Conservation (phyloP, 2,888 invertebrate genomes). For the Molanna angustata region DNA sequence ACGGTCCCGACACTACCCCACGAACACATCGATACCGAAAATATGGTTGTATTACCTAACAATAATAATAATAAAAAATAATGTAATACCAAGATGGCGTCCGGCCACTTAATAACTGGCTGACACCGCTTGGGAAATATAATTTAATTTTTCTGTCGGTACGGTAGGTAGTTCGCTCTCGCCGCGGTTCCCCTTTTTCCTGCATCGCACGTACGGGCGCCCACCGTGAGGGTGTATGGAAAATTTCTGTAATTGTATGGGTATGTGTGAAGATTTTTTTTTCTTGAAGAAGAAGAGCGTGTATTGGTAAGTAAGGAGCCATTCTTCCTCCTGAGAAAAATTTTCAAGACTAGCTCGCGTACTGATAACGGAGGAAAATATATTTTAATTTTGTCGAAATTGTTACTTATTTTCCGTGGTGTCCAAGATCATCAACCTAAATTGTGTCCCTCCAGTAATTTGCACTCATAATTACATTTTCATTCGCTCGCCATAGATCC, state of each 20-base stretch:
- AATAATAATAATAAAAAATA: slow-evolving; percentile 32
- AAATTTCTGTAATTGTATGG: slow-evolving; percentile 11
- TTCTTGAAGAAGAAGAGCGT: slow-evolving; percentile 5
- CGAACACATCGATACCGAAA: slow-evolving; percentile 24
- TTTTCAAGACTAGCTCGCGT: slow-evolving; percentile 29
- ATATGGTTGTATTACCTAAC: slow-evolving; percentile 24
- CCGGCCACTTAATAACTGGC: slow-evolving; percentile 59
- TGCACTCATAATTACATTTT: too few relatives aligned
- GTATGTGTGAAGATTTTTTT: slow-evolving; percentile 23
- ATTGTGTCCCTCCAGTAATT: too few relatives aligned
- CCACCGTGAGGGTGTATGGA: slow-evolving; percentile 6
- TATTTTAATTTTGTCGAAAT: too few relatives aligned
- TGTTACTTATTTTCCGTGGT: too few relatives aligned
- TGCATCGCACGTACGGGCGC: background rate
- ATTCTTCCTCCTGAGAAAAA: slow-evolving; percentile 29
- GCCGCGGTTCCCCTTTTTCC: slow-evolving; percentile 23
- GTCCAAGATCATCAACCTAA: too few relatives aligned
- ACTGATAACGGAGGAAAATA: background rate
- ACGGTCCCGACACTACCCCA: slow-evolving; percentile 5
- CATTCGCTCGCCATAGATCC: too few relatives aligned
- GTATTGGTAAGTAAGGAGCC: slow-evolving; percentile 24
- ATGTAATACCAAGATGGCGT: slow-evolving; percentile 49
- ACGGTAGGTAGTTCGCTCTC: too few relatives aligned
- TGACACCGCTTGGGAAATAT: slow-evolving; percentile 59
- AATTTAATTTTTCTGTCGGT: slow-evolving; percentile 53